A percentile compares a stretch with the other conserved stretches of the same genome.
Evolutionary conservation across 2,888 invertebrate species (phyloP).

Genomic region (Hypena proboscidalis): DNA sequence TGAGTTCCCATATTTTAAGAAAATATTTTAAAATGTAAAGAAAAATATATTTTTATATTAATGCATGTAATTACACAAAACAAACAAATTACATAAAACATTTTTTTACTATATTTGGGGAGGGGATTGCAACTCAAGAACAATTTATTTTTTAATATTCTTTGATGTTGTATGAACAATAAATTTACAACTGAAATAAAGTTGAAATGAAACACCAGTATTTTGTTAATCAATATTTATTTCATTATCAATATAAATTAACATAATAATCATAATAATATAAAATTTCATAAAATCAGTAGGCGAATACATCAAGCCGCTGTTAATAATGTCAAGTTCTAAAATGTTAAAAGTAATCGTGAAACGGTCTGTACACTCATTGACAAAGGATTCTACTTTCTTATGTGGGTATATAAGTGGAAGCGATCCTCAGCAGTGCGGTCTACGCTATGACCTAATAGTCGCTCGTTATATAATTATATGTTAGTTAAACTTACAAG

Average conservation of each 20-base stretch:
- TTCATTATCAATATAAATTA: constrained; percentile 75
- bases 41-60: too few species aligned
- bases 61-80: too few species aligned
- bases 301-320: constrained; percentile 71
- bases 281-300: constrained; percentile 68
- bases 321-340: constrained; percentile 61
- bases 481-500: constrained; percentile 72
- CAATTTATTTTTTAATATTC: too few species aligned
- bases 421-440: constrained; percentile 66
- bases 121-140: too few species aligned
- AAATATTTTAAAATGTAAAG: too few species aligned
- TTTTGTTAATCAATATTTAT: constrained; percentile 77
- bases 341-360: constrained; percentile 50
- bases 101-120: too few species aligned
- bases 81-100: too few species aligned
- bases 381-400: constrained; percentile 68
- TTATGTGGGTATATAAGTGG: constrained; percentile 75
- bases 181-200: constrained; percentile 12
- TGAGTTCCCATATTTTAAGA: too few species aligned
- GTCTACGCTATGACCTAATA: constrained; percentile 56
- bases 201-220: constrained; percentile 43
- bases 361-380: constrained; percentile 48
- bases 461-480: constrained; percentile 47
- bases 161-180: neutral
- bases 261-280: constrained; percentile 67